phyloP scores from a whole-genome alignment of 2,888 invertebrate genomes.

The Xanthorhoe designata region DNA sequence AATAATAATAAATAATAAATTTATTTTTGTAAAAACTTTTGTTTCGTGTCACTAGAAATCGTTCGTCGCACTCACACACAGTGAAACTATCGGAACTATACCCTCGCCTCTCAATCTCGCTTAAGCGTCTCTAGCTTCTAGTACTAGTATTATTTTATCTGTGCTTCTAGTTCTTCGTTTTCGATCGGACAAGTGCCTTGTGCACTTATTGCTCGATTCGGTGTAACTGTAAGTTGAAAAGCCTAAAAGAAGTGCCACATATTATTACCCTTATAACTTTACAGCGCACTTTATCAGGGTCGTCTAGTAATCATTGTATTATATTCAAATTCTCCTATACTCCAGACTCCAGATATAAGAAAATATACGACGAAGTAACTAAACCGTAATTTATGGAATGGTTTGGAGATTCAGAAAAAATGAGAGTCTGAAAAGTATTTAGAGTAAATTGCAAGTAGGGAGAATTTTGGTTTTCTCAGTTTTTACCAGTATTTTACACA shows the following conservation, averaged over 20 bases:
- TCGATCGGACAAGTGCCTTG: too few species aligned
- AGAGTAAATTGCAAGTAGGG: not conserved
- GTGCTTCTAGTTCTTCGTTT: too few species aligned
- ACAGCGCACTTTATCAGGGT: slow-evolving; percentile 43
- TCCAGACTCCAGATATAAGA: slow-evolving; percentile 17
- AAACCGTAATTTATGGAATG: slow-evolving; percentile 1
- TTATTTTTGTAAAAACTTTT: too few species aligned
- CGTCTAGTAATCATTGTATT: slow-evolving; percentile 42
- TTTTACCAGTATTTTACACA: too few species aligned
- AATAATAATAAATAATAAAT: too few species aligned
- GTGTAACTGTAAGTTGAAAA: slow-evolving; percentile 46
- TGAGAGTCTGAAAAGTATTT: not conserved
- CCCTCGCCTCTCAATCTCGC: too few species aligned
- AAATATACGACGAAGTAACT: slow-evolving; percentile 5
- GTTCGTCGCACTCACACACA: too few species aligned
- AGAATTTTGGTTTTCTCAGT: not conserved
- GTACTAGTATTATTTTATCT: too few species aligned
- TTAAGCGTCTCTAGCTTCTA: too few species aligned
- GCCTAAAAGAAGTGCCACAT: slow-evolving; percentile 53
- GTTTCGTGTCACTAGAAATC: too few species aligned
- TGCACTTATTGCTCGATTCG: slow-evolving; percentile 22
- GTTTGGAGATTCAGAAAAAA: not conserved
- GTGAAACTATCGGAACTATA: too few species aligned
- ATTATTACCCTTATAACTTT: slow-evolving; percentile 56
- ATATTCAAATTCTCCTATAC: slow-evolving; percentile 36